These are phyloP conservation scores for Mastomys coucha DNA, from an alignment of 2,113 vertebrate genomes.

Conservation along the genomic window DNA sequence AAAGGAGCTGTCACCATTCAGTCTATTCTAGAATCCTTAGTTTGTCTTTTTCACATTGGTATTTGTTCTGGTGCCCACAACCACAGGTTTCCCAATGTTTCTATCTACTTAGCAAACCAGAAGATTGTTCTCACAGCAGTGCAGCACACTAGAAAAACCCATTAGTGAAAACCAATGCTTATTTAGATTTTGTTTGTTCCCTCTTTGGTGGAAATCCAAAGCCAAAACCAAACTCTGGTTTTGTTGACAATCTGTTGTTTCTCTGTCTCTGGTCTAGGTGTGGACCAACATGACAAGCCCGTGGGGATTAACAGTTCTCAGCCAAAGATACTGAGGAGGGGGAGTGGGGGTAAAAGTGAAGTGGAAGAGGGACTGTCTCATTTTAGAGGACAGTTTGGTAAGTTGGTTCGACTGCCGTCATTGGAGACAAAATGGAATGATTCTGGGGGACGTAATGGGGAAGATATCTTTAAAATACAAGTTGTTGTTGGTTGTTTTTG, in stretches of 20 bases:
- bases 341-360: background rate
- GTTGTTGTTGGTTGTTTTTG: background rate
- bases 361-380: background rate
- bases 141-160: constrained; percentile 14
- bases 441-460: constrained; percentile 3
- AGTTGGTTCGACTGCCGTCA: background rate
- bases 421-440: background rate
- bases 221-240: background rate
- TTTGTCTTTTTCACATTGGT: background rate
- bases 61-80: background rate
- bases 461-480: background rate
- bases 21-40: background rate
- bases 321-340: background rate
- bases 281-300: background rate
- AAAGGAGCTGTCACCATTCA: background rate
- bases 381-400: background rate
- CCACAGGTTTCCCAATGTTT: background rate
- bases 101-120: constrained; percentile 13
- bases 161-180: background rate
- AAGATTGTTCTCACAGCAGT: constrained; percentile 15
- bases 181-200: constrained; percentile 9
- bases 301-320: background rate
- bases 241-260: constrained; percentile 31
- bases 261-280: background rate
- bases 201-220: constrained; percentile 1